Evolutionary conservation across 2,113 vertebrate genomes (phyloP).

Genomic region (Oxyruncus cristatus): DNA sequence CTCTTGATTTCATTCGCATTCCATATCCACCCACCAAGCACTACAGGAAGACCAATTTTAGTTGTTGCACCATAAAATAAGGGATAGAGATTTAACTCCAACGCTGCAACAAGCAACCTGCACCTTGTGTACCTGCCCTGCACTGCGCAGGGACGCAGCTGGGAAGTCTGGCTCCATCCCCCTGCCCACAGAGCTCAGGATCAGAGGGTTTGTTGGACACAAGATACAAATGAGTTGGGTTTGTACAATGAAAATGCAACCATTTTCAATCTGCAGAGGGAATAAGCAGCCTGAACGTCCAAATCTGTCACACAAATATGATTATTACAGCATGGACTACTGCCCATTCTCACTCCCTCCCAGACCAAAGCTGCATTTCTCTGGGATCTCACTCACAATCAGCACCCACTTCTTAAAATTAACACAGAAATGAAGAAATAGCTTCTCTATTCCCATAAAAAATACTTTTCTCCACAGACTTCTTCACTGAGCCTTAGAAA

Average conservation of each 20-base stretch:
- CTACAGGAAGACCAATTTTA: background rate
- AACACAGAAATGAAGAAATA: background rate
- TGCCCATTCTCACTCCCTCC: background rate
- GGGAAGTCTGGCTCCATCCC: background rate
- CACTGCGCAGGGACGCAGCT: accelerated
- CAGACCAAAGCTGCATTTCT: background rate
- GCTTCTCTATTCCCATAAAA: background rate
- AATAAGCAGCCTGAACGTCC: background rate
- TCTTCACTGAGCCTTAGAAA: background rate
- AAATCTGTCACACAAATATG: background rate
- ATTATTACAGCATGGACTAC: background rate
- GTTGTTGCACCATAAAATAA: background rate
- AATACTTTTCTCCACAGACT: background rate
- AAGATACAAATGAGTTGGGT: background rate
- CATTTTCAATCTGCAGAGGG: background rate
- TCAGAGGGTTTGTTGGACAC: background rate
- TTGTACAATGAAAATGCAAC: background rate
- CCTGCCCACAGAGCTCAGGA: too few species aligned
- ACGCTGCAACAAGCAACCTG: accelerated
- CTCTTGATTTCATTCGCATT: background rate
- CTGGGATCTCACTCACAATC: background rate
- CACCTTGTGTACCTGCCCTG: accelerated
- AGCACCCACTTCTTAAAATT: background rate
- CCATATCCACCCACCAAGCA: background rate
- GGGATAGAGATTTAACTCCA: background rate